These are phyloP conservation scores for Numida meleagris DNA, from an alignment of 2,113 vertebrate genomes.

Conservation along the genomic window DNA sequence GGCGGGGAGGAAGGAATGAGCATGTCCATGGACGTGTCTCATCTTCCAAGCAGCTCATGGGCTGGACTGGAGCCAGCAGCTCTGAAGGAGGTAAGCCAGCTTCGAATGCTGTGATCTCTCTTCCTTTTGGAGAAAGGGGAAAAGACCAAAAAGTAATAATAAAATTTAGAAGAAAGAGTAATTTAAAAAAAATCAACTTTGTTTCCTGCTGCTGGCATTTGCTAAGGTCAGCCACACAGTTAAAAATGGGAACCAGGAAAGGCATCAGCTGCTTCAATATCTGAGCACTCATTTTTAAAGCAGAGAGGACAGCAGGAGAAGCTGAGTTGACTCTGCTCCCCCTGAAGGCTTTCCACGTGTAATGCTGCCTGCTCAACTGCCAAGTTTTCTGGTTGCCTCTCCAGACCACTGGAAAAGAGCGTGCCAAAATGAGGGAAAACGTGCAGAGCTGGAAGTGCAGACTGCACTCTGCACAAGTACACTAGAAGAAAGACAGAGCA, in stretches of 20 bases:
- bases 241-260: background rate
- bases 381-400: background rate
- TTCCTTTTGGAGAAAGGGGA: background rate
- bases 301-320: background rate
- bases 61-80: conserved; percentile 19
- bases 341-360: background rate
- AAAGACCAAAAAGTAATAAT: background rate
- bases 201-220: background rate
- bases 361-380: background rate
- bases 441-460: fast-evolving
- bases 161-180: too few relatives aligned
- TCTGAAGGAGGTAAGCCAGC: background rate
- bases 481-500: background rate
- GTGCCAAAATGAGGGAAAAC: background rate
- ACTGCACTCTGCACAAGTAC: background rate
- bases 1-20: conserved; percentile 52
- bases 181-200: background rate
- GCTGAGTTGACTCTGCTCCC: background rate
- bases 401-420: background rate
- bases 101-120: background rate
- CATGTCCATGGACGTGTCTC: conserved; percentile 44
- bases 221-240: background rate
- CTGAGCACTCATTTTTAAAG: background rate
- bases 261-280: background rate
- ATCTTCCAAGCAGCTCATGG: conserved; percentile 23